Conservation (phyloP, 1,140 invertebrate species). For the Pararge aegeria region DNA sequence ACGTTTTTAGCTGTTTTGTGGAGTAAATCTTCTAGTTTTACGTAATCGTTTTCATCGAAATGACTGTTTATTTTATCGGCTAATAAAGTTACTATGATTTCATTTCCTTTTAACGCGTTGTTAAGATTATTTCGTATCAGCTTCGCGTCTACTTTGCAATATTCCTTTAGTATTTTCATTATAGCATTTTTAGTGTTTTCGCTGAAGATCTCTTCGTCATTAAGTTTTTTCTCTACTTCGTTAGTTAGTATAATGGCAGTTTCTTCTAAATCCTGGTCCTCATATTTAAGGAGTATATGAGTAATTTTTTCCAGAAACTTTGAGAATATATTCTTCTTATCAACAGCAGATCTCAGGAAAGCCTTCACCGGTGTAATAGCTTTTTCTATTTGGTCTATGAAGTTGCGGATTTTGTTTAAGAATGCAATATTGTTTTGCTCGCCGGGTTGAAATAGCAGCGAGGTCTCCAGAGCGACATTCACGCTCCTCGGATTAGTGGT, state of each 20-base stretch:
- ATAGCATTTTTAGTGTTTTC: background rate
- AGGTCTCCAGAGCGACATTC: slow-evolving; percentile 16
- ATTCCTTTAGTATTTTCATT: background rate
- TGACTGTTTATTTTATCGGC: background rate
- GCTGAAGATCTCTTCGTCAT: background rate
- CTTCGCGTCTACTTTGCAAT: background rate
- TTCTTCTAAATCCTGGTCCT: background rate
- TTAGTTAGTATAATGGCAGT: background rate
- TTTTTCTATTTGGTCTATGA: slow-evolving; percentile 11
- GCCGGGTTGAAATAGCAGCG: slow-evolving; percentile 9
- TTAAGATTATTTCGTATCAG: background rate
- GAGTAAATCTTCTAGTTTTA: background rate
- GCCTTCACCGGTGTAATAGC: background rate
- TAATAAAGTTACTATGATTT: background rate
- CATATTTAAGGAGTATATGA: slow-evolving; percentile 5
- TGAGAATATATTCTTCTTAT: background rate
- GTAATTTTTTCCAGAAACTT: slow-evolving; percentile 8
- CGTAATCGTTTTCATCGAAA: background rate
- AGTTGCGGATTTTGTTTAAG: background rate
- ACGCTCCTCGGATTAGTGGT: slow-evolving; percentile 14
- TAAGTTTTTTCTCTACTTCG: background rate
- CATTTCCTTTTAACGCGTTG: background rate
- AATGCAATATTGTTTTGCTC: slow-evolving; percentile 3
- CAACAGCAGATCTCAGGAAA: background rate
- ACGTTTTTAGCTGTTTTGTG: background rate